phyloP scores from a whole-genome alignment of 2,888 invertebrate species.

The Salticus scenicus region DNA sequence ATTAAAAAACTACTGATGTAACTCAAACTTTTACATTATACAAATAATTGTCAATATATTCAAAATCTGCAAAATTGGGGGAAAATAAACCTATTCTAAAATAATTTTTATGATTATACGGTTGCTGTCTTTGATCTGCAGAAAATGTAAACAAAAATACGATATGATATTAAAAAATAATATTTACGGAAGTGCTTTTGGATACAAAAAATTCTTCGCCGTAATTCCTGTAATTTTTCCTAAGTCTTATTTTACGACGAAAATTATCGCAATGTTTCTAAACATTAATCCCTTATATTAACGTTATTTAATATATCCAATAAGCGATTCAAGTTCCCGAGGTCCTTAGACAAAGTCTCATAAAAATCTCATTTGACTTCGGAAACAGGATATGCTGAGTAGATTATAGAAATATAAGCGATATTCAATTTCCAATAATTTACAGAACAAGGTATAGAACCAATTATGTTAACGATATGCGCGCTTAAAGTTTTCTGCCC shows the following conservation, averaged over 20 bases:
- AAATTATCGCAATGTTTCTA: not conserved
- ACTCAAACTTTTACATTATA: too few relatives aligned
- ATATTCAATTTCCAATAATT: constrained; percentile 63
- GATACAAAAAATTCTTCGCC: too few relatives aligned
- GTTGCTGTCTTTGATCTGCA: too few relatives aligned
- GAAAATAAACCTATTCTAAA: too few relatives aligned
- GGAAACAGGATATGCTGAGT: constrained; percentile 2
- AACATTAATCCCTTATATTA: not conserved
- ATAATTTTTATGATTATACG: too few relatives aligned
- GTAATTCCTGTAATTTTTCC: too few relatives aligned
- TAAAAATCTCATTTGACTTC: not conserved
- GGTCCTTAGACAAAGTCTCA: not conserved
- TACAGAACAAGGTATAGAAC: constrained; percentile 1
- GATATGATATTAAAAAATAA: too few relatives aligned
- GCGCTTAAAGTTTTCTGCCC: not conserved
- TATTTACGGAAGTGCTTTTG: too few relatives aligned
- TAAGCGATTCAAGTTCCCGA: not conserved
- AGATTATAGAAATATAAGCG: constrained; percentile 23
- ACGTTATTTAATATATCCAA: not conserved
- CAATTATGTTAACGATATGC: constrained; percentile 7
- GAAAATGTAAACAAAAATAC: too few relatives aligned
- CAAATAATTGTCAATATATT: too few relatives aligned
- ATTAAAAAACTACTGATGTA: too few relatives aligned
- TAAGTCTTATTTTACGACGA: not conserved
- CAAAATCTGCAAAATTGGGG: too few relatives aligned